Conservation (phyloP, 2,888 invertebrate genomes). For the Hirtodrosophila alboralis region DNA sequence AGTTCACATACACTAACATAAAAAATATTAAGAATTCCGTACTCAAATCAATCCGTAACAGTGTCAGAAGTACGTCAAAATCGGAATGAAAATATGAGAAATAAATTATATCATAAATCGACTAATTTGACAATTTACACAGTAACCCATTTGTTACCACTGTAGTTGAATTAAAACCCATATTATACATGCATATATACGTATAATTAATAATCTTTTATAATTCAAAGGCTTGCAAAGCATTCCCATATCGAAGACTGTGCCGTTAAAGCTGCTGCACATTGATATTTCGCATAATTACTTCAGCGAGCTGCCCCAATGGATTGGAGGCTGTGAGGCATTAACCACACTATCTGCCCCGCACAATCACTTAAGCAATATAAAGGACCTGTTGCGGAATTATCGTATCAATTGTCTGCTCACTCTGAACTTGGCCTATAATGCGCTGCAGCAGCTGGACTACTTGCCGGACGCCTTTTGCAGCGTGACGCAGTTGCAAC, state of each 20-base stretch:
- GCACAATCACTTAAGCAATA: slow-evolving; percentile 88
- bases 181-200: too few species aligned
- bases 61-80: too few species aligned
- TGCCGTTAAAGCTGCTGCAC: slow-evolving; percentile 89
- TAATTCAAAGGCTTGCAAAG: slow-evolving; percentile 88
- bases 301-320: slow-evolving; percentile 89
- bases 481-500: slow-evolving; percentile 87
- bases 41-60: too few species aligned
- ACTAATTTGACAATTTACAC: too few species aligned
- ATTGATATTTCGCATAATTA: slow-evolving; percentile 92
- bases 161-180: too few species aligned
- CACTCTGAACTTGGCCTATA: slow-evolving; percentile 91
- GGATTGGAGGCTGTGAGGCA: slow-evolving; percentile 90
- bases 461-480: slow-evolving; percentile 85
- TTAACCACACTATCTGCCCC: slow-evolving; percentile 90
- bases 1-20: too few species aligned
- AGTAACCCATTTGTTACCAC: too few species aligned
- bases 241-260: slow-evolving; percentile 87
- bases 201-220: neutral
- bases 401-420: slow-evolving; percentile 90
- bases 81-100: too few species aligned
- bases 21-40: too few species aligned
- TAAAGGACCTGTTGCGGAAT: slow-evolving; percentile 90
- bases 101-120: too few species aligned
- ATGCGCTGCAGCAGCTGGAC: slow-evolving; percentile 90